Conservation (phyloP, 1,140 invertebrate species). For the Muscidifurax raptorellus region DNA sequence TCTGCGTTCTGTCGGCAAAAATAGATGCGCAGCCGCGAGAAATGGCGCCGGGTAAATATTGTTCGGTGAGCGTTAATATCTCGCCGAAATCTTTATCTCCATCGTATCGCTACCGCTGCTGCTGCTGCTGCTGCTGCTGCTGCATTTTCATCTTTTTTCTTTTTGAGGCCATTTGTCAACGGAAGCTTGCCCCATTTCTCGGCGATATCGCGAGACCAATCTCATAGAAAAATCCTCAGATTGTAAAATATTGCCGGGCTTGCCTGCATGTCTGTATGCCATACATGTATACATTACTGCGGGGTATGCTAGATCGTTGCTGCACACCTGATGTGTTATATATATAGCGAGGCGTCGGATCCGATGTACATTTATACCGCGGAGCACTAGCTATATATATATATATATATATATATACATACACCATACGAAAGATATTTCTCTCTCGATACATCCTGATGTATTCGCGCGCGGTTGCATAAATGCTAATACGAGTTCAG, state of each 20-base stretch:
- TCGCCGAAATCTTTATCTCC: background rate
- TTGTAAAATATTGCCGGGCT: conserved; percentile 15
- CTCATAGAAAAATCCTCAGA: conserved; percentile 16
- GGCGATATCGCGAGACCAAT: background rate
- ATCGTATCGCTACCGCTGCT: too few relatives aligned
- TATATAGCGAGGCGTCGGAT: background rate
- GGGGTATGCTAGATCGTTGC: background rate
- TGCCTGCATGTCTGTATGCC: too few relatives aligned
- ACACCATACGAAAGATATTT: background rate
- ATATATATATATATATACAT: too few relatives aligned
- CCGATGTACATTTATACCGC: conserved; percentile 6
- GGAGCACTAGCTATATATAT: background rate
- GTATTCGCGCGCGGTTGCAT: background rate
- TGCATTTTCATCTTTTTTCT: background rate
- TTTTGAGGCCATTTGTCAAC: background rate
- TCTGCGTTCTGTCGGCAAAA: too few relatives aligned
- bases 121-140: too few relatives aligned
- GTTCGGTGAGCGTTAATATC: too few relatives aligned
- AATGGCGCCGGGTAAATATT: background rate
- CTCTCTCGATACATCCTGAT: conserved; percentile 24
- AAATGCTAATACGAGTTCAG: conserved; percentile 34
- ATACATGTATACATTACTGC: background rate
- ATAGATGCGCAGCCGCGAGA: too few relatives aligned
- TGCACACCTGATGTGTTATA: too few relatives aligned
- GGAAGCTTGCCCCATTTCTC: background rate